These are phyloP conservation scores for Pristionchus exspectatus DNA, from an alignment of 2,888 invertebrate genomes.

Conservation along the genomic window DNA sequence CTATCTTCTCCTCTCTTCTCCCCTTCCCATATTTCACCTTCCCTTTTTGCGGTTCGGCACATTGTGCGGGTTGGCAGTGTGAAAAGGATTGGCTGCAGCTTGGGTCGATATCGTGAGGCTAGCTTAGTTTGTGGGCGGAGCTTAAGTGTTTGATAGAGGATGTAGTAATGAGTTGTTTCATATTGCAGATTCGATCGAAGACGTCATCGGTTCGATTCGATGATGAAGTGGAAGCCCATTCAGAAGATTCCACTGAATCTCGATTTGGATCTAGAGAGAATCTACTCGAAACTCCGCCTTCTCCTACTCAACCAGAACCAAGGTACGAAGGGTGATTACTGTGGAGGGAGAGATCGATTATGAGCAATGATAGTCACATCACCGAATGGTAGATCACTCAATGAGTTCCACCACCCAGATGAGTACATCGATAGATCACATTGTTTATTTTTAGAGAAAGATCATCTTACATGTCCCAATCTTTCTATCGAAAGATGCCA, in stretches of 20 bases:
- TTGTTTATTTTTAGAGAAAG: conserved; percentile 31
- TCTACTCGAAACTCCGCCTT: conserved; percentile 55
- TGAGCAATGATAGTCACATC: not conserved
- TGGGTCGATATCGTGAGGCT: conserved; percentile 30
- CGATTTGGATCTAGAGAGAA: conserved; percentile 58
- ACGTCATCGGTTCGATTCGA: conserved; percentile 60
- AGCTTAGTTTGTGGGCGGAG: conserved; percentile 32
- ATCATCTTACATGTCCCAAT: conserved; percentile 52
- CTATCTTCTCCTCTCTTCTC: not conserved
- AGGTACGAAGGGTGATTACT: conserved; percentile 36
- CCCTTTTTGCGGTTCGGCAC: not conserved
- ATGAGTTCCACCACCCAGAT: too few relatives aligned
- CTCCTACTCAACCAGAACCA: not conserved
- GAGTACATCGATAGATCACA: not conserved
- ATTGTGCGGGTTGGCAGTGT: not conserved
- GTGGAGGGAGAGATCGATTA: not conserved
- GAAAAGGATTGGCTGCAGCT: not conserved
- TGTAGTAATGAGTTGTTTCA: not conserved
- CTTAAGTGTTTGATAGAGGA: not conserved
- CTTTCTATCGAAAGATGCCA: conserved; percentile 54
- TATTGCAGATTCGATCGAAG: conserved; percentile 52
- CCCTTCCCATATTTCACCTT: not conserved
- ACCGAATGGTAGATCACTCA: conserved; percentile 28
- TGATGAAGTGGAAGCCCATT: conserved; percentile 54
- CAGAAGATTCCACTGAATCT: conserved; percentile 51